Evolutionary conservation across 2,113 vertebrate species (phyloP).

Genomic region (Ptyas mucosa): DNA sequence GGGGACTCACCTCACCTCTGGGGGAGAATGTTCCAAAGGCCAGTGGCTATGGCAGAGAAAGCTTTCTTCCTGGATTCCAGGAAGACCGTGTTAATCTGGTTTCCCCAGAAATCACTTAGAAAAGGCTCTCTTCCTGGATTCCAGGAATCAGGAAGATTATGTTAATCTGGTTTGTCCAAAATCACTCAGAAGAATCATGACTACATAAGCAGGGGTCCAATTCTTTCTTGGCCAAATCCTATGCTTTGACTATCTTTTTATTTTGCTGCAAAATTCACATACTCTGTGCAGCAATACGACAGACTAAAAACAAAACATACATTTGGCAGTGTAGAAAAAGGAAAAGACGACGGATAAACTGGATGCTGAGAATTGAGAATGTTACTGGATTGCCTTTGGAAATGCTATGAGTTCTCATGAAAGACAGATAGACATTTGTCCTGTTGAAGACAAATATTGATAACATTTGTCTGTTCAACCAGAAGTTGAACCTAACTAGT

Average conservation of each 20-base stretch:
- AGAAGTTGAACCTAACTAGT: background rate
- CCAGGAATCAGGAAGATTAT: background rate
- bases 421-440: background rate
- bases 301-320: background rate
- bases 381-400: background rate
- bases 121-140: background rate
- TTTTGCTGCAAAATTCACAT: background rate
- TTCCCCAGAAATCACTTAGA: background rate
- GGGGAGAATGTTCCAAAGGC: background rate
- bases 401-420: background rate
- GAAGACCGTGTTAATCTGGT: background rate
- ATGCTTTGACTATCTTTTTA: background rate
- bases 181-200: background rate
- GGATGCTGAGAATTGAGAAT: background rate
- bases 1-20: background rate
- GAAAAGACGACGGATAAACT: background rate
- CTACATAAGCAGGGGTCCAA: background rate
- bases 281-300: background rate
- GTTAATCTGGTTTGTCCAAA: background rate
- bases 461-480: background rate
- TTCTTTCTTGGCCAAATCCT: background rate
- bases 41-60: background rate
- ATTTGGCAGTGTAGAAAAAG: background rate
- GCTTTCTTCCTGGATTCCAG: background rate
- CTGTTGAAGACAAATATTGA: background rate